Evolutionary conservation across 1,140 invertebrate genomes (phyloP), one percentile per base, ranked within the genome.

Genomic region (Drosophila trapezifrons): DNA sequence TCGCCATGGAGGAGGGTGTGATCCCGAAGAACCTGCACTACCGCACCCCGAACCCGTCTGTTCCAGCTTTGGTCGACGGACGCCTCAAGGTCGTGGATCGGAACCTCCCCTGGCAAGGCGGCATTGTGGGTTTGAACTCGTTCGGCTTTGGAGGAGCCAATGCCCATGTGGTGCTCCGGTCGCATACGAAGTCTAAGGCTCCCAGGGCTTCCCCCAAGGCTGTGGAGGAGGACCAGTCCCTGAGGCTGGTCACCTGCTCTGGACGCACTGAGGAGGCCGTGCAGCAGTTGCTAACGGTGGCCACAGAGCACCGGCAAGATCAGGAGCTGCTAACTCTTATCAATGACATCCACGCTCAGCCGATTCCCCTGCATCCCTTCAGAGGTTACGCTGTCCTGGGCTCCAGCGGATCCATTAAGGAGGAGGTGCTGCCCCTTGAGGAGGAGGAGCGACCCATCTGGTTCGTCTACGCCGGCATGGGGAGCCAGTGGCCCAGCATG

Each of bases 101-200:
- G 76, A 94, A 96, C 62, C 95, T 94, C 20, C 94, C 94, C n/a
- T 98, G 97, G 95, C 95, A 96, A 42, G 97, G 97, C 18, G 97
- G 97, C 10, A 93, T 97, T 32, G 94, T 97, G 15, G 98, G 95
- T 2, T 89, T 99, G 2, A 99, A 99, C 92, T 99, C 97, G 5
- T 99, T 99, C 93, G 98, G 98, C 25, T 99, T 99, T 93, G 98
- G 98, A 52, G 98, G 98, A 51, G 97, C 98, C 25, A 99, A 99
- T 93, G 98, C 97, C n/a, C 98, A 99, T 92, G 92, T 97, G 2
- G 93, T 99, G 45, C 93, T 99, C 0, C 95, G 95, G 76, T 96
- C 96, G 1, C 96, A 97, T 89, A 93, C 94, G 0, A 96, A 87
- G 6, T 95, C 87, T 93, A 94, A 56, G 95, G 96, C n/a, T 92